These are phyloP conservation scores for Nephrotoma flavescens DNA, from an alignment of 2,888 invertebrate genomes.

Conservation along the genomic window DNA sequence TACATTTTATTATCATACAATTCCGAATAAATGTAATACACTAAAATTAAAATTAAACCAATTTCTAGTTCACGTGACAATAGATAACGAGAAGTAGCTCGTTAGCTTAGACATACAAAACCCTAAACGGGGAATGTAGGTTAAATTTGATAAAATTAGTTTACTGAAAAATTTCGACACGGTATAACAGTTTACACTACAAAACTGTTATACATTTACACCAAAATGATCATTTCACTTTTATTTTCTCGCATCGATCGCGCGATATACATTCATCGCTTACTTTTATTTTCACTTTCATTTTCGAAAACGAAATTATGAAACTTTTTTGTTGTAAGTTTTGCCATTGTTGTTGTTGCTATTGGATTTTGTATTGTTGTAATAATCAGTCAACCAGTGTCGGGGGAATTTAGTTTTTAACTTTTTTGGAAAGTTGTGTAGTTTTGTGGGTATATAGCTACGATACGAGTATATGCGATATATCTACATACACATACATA, in stretches of 20 bases:
- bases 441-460: neutral
- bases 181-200: neutral
- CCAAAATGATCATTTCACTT: neutral
- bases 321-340: neutral
- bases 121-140: neutral
- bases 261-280: neutral
- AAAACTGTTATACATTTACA: neutral
- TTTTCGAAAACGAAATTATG: neutral
- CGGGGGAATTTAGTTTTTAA: neutral
- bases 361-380: neutral
- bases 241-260: neutral
- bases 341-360: neutral
- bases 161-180: neutral
- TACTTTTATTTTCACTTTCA: neutral
- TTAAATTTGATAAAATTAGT: neutral
- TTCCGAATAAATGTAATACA: neutral
- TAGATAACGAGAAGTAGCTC: neutral
- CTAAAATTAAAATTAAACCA: neutral
- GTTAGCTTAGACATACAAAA: neutral
- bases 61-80: neutral
- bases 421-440: neutral
- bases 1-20: neutral
- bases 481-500: neutral
- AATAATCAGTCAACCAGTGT: neutral
- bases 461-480: neutral